Evolutionary conservation across 2,113 vertebrate genomes (phyloP).

Genomic region (Saguinus midas): DNA sequence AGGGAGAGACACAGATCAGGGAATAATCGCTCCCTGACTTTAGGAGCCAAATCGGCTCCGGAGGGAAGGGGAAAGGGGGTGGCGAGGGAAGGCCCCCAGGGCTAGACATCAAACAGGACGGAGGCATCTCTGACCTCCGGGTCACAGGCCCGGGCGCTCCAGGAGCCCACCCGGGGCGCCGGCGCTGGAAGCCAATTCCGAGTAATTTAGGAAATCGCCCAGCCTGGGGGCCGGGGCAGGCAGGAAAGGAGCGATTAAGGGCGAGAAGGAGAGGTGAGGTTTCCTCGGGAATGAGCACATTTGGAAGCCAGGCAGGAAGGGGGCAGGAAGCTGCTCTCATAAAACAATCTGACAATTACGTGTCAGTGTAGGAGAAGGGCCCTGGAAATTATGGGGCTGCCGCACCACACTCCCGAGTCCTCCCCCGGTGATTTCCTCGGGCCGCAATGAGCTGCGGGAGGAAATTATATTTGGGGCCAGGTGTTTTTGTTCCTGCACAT

Average conservation of each 20-base stretch:
- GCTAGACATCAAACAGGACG: constrained; percentile 65
- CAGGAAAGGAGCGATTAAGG: constrained; percentile 90
- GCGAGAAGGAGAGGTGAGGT: constrained; percentile 87
- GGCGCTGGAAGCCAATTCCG: constrained; percentile 74
- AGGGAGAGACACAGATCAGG: not conserved
- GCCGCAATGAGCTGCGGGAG: constrained; percentile 60
- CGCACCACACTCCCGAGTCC: constrained; percentile 20
- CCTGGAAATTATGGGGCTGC: constrained; percentile 71
- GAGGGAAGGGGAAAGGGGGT: not conserved
- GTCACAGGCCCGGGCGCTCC: constrained; percentile 54
- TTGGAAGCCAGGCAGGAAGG: constrained; percentile 80
- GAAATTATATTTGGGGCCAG: constrained; percentile 72
- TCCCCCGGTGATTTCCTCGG: constrained; percentile 51
- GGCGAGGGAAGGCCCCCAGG: not conserved
- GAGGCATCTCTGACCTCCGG: constrained; percentile 68
- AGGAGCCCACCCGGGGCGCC: constrained; percentile 75
- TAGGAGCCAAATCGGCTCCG: not conserved
- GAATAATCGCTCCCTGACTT: constrained; percentile 9
- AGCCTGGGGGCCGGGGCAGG: constrained; percentile 83
- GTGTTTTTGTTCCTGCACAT: constrained; percentile 63
- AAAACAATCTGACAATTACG: constrained; percentile 87
- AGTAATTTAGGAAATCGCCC: constrained; percentile 82
- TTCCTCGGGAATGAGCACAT: constrained; percentile 85
- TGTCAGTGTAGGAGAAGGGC: constrained; percentile 75
- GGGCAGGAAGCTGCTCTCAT: constrained; percentile 86